Conservation (phyloP, 1,140 invertebrate species). For the Ericerus pela region DNA sequence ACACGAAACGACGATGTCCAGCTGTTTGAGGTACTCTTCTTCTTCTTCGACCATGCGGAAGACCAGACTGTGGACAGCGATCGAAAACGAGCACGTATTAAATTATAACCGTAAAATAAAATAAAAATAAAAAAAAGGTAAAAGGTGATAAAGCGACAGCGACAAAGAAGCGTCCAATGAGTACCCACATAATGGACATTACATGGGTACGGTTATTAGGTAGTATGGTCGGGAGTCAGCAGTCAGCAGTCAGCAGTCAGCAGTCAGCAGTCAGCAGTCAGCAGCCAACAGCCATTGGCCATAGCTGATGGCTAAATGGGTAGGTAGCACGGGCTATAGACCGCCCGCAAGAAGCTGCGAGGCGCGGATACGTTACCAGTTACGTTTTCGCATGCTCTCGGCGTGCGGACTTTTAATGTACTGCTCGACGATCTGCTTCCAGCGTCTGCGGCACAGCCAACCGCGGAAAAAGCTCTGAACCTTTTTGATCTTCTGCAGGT, state of each 20-base stretch:
- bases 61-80: slow-evolving; percentile 55
- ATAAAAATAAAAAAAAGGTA: neutral
- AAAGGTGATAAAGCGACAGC: neutral
- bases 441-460: slow-evolving; percentile 80
- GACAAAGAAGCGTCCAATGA: neutral
- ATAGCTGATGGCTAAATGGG: no score
- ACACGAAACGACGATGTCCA: slow-evolving; percentile 81
- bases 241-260: no score
- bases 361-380: no score
- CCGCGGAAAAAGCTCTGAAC: slow-evolving; percentile 89
- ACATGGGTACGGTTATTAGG: no score
- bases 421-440: slow-evolving; percentile 91
- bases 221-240: no score
- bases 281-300: no score
- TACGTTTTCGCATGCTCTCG: slow-evolving; percentile 84
- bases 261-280: no score
- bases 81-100: neutral
- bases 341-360: no score
- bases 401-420: slow-evolving; percentile 91
- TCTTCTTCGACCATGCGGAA: slow-evolving; percentile 85
- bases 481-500: slow-evolving; percentile 82
- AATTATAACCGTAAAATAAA: neutral
- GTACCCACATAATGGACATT: no score
- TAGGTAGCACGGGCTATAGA: no score
- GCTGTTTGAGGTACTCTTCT: slow-evolving; percentile 81